Evolutionary conservation across 1,140 invertebrate species (phyloP), one percentile per base, ranked within the genome.

Genomic region (Zaprionus vittiger): DNA sequence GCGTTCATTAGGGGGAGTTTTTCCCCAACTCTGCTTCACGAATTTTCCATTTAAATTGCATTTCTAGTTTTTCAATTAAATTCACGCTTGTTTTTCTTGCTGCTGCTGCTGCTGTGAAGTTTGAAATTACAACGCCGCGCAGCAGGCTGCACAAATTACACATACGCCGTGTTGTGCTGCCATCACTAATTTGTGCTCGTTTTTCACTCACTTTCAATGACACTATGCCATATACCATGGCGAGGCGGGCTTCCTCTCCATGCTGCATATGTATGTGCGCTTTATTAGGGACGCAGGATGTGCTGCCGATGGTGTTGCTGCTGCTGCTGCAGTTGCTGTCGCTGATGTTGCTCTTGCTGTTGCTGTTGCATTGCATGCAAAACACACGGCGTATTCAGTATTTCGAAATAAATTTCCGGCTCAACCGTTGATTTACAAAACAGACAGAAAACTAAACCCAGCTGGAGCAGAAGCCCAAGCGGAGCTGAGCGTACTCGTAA

Each of bases 321-420:
- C 28, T 34, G 62, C 62, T 28, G 3, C 9, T 11, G 31, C 26
- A 7, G 26, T 7, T 38, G 62, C 63, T 31, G 7, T 11, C 4
- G 31, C 31, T 11, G 31, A 11, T 70, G 73, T 17, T 47, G 41
- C 15, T 12, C 5, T n/a, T 15, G 14, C 4, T 56, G 66, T 74
- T 59, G 52, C 34, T 44, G 34, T 34, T 38, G 59, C 59, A 20
- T 62, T 77, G 59, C 57, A 63, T 44, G 75, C 61, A 79, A 76
- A 41, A 64, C 38, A 49, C 80, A 86, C 61, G 64, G 70, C 64
- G 78, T 57, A 81, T 80, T 73, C 68, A 52, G 84, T 79, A 84
- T 89, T 89, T 87, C 80, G 84, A 87, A 89, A 87, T 87, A 89
- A 83, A 87, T 87, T 87, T 87, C 84, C 84, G 81, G 73, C 67